Base-by-base conservation (phyloP, 2,113 vertebrate genomes). In the Corvus moneduloides region DNA sequence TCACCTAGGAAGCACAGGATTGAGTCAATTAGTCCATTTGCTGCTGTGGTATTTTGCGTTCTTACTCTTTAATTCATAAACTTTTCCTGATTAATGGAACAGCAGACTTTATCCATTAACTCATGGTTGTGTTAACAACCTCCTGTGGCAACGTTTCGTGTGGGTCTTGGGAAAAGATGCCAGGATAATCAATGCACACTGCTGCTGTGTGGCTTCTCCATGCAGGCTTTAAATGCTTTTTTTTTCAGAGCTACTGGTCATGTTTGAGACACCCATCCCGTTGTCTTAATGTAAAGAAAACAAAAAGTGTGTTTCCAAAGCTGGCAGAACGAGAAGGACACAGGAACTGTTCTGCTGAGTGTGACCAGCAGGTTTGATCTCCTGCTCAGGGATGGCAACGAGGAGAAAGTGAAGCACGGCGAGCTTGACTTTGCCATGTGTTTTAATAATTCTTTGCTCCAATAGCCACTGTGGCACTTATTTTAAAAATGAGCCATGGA, bases 41-140 rank as follows among this genome's bases (percentile, higher is more conserved):
- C 52, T 67, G 35, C 54, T 41, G 54, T 64, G 72, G 39, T 74
- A 64, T 95, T 97, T 92, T 80, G 69, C 64, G 44, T 94, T 94
- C 39, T 32, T 7, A 26, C 35, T 27, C 14, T 68, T 96, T 52
- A 27, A 92, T 97, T 89, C 90, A 32, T 58, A 86, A 93, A 44
- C 54, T 92, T 93, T 27, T 33, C 48, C 89, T 90, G 73, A 97
- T 84, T 89, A 87, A 91, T 83, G 71, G 56, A 56, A 89, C 90
- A 71, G 21, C 18, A 58, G 56, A 54, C 23, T 93, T 75, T 6
- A 72, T 44, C 61, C 58, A 78, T 84, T 77, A 95, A 76, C 37
- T 93, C 87, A 46, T 39, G 48, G 6, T 4, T 27, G 72, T 56
- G 41, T 30, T 95, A 89, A 92, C 67, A 96, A 24, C 37, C 41